Evolutionary conservation across 2,113 vertebrate species (phyloP).

Genomic region (Calyptomena viridis): DNA sequence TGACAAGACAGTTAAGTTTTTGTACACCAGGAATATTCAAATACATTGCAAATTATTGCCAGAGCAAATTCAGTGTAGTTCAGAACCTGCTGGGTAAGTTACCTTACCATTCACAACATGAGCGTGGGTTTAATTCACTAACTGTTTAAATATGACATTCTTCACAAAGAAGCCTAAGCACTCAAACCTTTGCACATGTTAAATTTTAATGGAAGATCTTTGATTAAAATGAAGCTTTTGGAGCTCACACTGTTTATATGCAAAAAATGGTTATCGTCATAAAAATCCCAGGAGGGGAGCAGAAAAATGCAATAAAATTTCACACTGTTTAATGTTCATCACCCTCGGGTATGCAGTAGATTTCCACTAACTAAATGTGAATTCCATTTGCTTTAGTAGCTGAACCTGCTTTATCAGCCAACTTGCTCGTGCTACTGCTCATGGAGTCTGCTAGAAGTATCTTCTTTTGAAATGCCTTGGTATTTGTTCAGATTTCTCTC

Average conservation of each 20-base stretch:
- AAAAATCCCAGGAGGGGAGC: conserved; percentile 57
- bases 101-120: background rate
- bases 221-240: conserved; percentile 53
- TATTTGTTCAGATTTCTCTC: conserved; percentile 12
- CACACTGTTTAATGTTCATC: conserved; percentile 69
- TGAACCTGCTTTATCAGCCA: conserved; percentile 30
- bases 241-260: conserved; percentile 47
- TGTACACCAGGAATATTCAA: background rate
- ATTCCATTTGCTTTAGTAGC: conserved; percentile 43
- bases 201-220: conserved; percentile 55
- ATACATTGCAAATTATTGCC: background rate
- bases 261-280: conserved; percentile 38
- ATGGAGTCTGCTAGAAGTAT: background rate
- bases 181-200: conserved; percentile 4
- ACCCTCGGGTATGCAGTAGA: conserved; percentile 61
- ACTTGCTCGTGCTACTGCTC: conserved; percentile 20
- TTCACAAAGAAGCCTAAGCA: background rate
- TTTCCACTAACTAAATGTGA: conserved; percentile 67
- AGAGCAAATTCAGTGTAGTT: background rate
- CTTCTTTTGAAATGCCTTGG: background rate
- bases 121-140: conserved; percentile 17
- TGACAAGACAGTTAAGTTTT: background rate
- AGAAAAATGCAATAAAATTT: conserved; percentile 66
- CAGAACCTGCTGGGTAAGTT: conserved; percentile 17
- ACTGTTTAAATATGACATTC: conserved; percentile 23